phyloP scores from a whole-genome alignment of 2,797 vertebrate genomes.

The Hypotaenidia philippensis region DNA sequence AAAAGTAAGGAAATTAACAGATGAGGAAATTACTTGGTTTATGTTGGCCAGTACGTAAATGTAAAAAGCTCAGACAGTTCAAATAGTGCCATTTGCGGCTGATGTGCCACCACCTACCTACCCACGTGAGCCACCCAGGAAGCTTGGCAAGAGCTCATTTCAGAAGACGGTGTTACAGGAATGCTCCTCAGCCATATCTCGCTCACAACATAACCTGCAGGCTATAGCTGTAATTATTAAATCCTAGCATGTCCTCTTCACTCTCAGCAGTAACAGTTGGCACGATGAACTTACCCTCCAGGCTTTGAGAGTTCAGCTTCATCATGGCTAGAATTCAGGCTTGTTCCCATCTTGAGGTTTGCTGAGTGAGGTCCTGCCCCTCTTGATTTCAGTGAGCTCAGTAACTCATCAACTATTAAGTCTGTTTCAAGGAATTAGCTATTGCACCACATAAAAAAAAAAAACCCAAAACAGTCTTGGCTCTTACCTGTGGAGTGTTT shows the following conservation, averaged over 20 bases:
- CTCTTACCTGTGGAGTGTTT: neutral
- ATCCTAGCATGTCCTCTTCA: neutral
- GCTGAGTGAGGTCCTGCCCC: neutral
- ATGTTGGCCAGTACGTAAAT: neutral
- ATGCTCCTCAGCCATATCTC: neutral
- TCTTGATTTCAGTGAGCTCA: neutral
- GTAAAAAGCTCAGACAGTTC: neutral
- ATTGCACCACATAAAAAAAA: neutral
- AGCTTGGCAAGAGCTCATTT: neutral
- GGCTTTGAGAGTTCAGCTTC: neutral
- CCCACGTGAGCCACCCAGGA: neutral
- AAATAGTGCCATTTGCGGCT: neutral
- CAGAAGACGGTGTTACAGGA: neutral
- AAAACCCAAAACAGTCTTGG: neutral
- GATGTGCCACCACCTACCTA: neutral
- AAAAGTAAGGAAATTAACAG: neutral
- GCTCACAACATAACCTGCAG: rapidly evolving
- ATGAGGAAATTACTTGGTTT: neutral
- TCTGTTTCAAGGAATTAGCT: neutral
- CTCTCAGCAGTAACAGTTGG: neutral
- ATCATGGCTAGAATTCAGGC: neutral
- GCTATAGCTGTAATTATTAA: neutral
- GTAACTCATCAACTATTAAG: neutral
- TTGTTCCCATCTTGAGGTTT: neutral
- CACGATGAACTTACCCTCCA: neutral